Base-by-base conservation (phyloP, 2,888 invertebrate genomes). In the Eledona agricola region DNA sequence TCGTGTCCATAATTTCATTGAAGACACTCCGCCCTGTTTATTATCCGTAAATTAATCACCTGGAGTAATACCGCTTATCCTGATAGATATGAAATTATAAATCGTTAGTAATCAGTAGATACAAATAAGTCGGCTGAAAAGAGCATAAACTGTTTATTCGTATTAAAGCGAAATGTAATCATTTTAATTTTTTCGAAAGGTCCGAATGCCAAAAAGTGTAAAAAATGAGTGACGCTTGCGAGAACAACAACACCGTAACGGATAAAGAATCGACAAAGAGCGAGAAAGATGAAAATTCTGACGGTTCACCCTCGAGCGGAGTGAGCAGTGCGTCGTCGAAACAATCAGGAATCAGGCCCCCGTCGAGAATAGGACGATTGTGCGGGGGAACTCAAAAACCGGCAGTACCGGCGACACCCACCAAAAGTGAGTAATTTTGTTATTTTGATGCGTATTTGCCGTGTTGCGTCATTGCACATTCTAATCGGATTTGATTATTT, bases 281-380 rank as follows among this genome's bases (percentile, higher is more conserved):
- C 5, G 6, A 9, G 2, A 42, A 42, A 51, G 43, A 53, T 10
- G 53, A 53, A 11, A 19, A 19, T 6, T 23, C 40, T 20, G 40
- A 34, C 26, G 32, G 25, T 20, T 52, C 46, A 11, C 46, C 52
- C n/a, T 32, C 46, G 12, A 47, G 53, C 28, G 53, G 32, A 11
- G 29, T 38, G 10, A 28, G 20, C 13, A 42, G 40, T 29, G 42
- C 49, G 4, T 47, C 53, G 7, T 32, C 51, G 13, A 83, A 83
- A 67, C 81, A 83, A 51, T 84, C 86, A 9, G 84, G 85, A 47
- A 72, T 87, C 58, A 83, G 83, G 65, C 84, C 79, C 37, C 85
- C 86, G 2, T 80, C 83, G 28, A 86, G 85, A 76, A 87, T 88
- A 68, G 86, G 86, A 51, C 77, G 87, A 60, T 80, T 85, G 22